Base-by-base conservation (phyloP, 2,888 invertebrate species). In the Trachelus tabidus region DNA sequence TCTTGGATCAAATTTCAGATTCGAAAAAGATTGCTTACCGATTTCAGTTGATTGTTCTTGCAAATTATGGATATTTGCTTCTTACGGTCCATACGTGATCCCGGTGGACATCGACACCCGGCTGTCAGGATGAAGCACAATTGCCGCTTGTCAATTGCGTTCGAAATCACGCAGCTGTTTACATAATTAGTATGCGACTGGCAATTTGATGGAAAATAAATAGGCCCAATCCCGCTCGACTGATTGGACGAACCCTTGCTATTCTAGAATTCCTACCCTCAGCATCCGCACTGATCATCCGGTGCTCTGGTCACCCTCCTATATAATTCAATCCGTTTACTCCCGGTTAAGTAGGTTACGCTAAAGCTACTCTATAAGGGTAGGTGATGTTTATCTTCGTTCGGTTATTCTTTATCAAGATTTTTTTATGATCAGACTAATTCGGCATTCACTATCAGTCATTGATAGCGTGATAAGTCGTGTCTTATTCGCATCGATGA, bases 161-260 rank as follows among this genome's bases (percentile, higher is more conserved):
- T 56, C 9, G 56, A 77, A 80, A 82, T 81, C 78, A 79, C 79
- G 77, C 78, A 76, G 78, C 78, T 81, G 81, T 83, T 84, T 81
- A 81, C 82, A 83, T 84, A 84, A 84, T 83, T 83, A 82, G 80
- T 80, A 79, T 76, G 76, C 77, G 78, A 77, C 77, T 76, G 79
- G 76, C 83, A 82, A 84, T 83, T 83, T 81, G 81, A 83, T 81
- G 81, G 80, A 83, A 84, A 84, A 84, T 84, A 84, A 84, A 84
- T 84, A 82, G 81, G 79, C 76, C 73, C 11, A 6, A 68, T 33
- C 23, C 37, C 34, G 56, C 23, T 76, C 76, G 76, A 75, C 77
- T 79, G 79, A 80, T 81, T 81, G 80, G 80, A 78, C 34, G 12
- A 11, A n/a, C 77, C 34, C 34, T 23, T 40, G 23, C 68, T 30